These are phyloP conservation scores for Sebastes matsubarae DNA, from an alignment of 2,797 vertebrate genomes.

Conservation along the genomic window DNA sequence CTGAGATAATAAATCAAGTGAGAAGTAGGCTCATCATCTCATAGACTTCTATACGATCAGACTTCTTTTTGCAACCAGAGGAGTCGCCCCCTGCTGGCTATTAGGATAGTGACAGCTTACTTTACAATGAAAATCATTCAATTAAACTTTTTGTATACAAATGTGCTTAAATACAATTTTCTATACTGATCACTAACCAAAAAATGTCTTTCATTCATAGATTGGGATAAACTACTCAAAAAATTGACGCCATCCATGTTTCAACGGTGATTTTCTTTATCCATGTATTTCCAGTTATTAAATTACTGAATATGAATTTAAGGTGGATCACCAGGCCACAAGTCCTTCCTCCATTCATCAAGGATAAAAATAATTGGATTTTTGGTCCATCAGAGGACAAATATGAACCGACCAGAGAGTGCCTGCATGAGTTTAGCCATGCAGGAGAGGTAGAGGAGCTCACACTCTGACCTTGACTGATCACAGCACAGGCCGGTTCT, in stretches of 20 bases:
- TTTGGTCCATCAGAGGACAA: conserved; percentile 40
- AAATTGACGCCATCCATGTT: background rate
- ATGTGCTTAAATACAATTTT: background rate
- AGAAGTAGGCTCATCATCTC: too few relatives aligned
- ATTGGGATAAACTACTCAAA: background rate
- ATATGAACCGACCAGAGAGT: conserved; percentile 33
- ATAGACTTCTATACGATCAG: background rate
- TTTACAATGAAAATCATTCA: background rate
- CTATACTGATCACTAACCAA: background rate
- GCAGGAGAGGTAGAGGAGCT: conserved; percentile 46
- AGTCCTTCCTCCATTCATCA: conserved; percentile 43
- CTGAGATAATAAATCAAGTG: too few relatives aligned
- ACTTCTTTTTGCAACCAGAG: background rate
- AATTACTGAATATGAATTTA: conserved; percentile 32
- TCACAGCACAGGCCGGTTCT: conserved; percentile 51
- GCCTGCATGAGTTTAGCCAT: conserved; percentile 61
- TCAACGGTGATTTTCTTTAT: background rate
- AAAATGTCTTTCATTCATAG: background rate
- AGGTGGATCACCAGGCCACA: background rate
- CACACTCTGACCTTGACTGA: conserved; percentile 68
- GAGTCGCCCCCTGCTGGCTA: background rate
- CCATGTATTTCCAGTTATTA: conserved; percentile 9
- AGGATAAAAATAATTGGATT: conserved; percentile 61
- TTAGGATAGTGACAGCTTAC: background rate
- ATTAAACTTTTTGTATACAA: background rate